Evolutionary conservation across 2,113 vertebrate genomes (phyloP).

Genomic region (Syngnathoides biaculeatus): DNA sequence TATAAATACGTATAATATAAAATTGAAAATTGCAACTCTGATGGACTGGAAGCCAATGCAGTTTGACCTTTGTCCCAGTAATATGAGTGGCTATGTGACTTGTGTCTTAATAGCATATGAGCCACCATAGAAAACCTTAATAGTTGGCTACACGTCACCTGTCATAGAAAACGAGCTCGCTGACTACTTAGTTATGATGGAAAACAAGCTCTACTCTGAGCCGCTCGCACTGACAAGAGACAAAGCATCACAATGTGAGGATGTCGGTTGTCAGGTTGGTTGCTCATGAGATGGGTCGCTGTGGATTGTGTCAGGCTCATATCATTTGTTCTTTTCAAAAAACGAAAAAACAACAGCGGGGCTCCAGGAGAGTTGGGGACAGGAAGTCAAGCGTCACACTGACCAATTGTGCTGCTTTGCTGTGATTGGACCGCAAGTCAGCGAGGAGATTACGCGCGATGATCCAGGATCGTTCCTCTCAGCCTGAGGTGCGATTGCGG

Average conservation of each 20-base stretch:
- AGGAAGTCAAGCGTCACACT: conserved; percentile 14
- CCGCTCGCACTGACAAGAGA: background rate
- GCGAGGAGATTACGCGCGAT: conserved; percentile 30
- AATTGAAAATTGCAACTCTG: no score
- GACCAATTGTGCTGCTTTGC: conserved; percentile 9
- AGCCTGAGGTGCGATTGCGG: background rate
- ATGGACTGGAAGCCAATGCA: no score
- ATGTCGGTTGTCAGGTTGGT: background rate
- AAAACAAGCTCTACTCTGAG: background rate
- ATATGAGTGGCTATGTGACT: no score
- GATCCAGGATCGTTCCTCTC: conserved; percentile 35
- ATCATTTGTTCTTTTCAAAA: background rate
- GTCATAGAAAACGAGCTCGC: no score
- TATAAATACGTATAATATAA: no score
- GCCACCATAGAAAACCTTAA: no score
- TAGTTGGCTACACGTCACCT: no score
- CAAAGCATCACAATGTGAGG: background rate
- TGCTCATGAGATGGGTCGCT: background rate
- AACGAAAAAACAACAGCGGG: background rate
- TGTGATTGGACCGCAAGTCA: conserved; percentile 31
- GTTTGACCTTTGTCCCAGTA: no score
- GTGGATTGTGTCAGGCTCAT: background rate
- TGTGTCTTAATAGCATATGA: no score
- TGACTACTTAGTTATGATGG: background rate
- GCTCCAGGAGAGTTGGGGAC: background rate